These are phyloP conservation scores for Petroica traversi DNA, from an alignment of 2,113 vertebrate species.

Conservation along the genomic window DNA sequence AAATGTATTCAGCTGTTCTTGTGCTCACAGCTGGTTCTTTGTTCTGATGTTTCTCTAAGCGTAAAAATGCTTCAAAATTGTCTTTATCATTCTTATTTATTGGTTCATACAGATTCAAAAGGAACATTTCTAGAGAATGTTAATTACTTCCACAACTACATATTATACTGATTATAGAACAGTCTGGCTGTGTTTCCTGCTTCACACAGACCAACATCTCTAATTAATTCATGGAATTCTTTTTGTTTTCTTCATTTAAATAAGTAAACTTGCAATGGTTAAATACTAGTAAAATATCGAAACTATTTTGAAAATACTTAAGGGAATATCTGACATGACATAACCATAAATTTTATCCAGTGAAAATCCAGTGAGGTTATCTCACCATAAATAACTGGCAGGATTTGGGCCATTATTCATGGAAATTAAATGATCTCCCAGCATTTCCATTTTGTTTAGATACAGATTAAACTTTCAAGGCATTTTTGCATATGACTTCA, in stretches of 20 bases:
- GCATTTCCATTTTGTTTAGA: background rate
- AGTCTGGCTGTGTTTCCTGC: background rate
- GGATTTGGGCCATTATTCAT: background rate
- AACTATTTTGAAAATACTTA: background rate
- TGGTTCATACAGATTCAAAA: background rate
- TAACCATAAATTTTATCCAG: background rate
- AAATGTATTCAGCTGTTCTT: background rate
- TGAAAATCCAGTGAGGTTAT: background rate
- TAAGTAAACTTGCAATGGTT: background rate
- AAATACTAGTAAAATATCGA: background rate
- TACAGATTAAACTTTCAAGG: background rate
- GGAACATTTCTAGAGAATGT: background rate
- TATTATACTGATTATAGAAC: background rate
- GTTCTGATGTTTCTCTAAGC: background rate
- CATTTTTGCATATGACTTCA: background rate
- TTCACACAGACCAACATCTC: background rate
- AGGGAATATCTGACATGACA: background rate
- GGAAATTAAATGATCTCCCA: background rate
- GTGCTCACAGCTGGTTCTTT: background rate
- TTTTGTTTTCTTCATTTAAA: background rate
- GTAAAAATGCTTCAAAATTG: background rate
- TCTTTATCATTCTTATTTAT: background rate
- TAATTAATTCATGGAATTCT: background rate
- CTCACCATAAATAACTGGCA: background rate
- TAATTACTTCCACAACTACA: background rate